Base-by-base conservation (phyloP, 2,888 invertebrate species). In the Ethmia dodecea region DNA sequence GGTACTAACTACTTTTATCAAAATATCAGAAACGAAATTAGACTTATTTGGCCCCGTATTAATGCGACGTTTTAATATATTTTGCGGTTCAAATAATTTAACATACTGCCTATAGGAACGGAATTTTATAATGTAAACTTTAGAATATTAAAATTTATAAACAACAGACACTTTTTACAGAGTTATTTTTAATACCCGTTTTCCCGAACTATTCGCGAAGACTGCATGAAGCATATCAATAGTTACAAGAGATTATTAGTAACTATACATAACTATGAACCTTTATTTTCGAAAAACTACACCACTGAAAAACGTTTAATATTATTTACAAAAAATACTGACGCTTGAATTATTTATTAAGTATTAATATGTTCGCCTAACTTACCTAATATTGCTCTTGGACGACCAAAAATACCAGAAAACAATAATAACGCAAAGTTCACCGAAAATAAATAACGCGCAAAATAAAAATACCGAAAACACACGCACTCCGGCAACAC, bases 31-130 rank as follows among this genome's bases (percentile, higher is more conserved):
- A 49, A 43, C 46, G 32, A 32, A 51, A 48, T 51, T 40, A 37
- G 33, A 32, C 45, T 54, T 42, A 42, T 60, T 79, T 79, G 79
- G 78, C 69, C 80, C 78, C 79, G 64, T 58, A 43, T 40, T 53
- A 54, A 52, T 42, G 42, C 44, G 45, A 31, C 13, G 34, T 28
- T 32, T 28, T 31, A n/a, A n/a, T n/a, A n/a, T 30, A 12, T 31
- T 27, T 42, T 36, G 42, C 48, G 44, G 47, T 46, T 40, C 29
- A 45, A 47, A 43, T 42, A 42, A 47, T 45, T 41, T 32, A 38
- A 43, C 40, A 51, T 69, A 73, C 67, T 65, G 66, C 64, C 62
- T 69, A 64, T 70, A 74, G 70, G 76, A 80, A 79, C 78, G 73
- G 66, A 73, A 43, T 55, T 37, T 43, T 48, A 42, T 53, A 50